Base-by-base conservation (phyloP, 1,140 invertebrate genomes). In the Temnothorax longispinosus region DNA sequence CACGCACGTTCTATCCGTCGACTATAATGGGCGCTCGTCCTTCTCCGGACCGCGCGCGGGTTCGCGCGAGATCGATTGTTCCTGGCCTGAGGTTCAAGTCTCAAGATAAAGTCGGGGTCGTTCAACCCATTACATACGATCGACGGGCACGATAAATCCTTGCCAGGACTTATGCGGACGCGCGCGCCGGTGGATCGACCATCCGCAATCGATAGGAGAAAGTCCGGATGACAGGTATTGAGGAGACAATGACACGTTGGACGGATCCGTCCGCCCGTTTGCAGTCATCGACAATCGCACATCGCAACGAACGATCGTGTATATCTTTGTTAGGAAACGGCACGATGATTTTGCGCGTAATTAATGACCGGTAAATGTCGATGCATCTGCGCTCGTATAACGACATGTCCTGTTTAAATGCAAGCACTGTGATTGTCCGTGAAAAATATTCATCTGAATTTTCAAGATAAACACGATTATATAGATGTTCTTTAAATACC, bases 61-160 rank as follows among this genome's bases (percentile, higher is more conserved):
- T 85, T 90, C 81, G 65, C 82, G 77, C 47, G 89, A 91, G 90
- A 91, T 91, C 90, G 90, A 91, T 91, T 90, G 90, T 91, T 91
- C 87, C 71, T 72, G 76, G 62, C 62, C 67, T 44, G 82, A 87
- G 89, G 89, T 91, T 90, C 89, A 86, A 91, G 89, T 87, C 80
- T 41, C 75, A 50, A 86, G 91, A 92, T 92, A 92, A 91, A 90
- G 74, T 87, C 88, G 91, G 90, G 92, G 92, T 90, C 90, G 85
- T 92, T 92, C 88, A 91, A 90, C 90, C 91, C 89, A 87, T 90
- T 91, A 89, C 77, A 58, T 86, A 54, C 87, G 88, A 89, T 87
- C 87, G 91, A 90, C 87, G 87, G 88, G 41, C 86, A 86, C 89
- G 91, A 93, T 92, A 92, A 93, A 93, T 93, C 87, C 86, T 75